Evolutionary conservation across 1,140 invertebrate genomes (phyloP), one percentile per base, ranked within the genome.

Genomic region (Hermatobates lingyangjiaoensis): DNA sequence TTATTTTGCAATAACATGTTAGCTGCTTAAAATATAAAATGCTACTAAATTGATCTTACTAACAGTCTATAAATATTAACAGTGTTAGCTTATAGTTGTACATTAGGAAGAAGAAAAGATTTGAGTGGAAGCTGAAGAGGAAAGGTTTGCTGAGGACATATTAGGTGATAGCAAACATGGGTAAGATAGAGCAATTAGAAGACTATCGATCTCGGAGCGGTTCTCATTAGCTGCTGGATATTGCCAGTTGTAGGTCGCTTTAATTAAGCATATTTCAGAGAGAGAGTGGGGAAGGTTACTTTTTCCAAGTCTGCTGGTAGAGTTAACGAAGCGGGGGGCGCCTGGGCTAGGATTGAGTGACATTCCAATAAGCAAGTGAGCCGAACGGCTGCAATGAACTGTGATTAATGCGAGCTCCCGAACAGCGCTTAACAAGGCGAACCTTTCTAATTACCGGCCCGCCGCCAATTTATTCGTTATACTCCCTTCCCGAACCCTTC

Each of bases 321-420:
- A 28, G 49, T 42, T 58, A 27, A 48, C 42, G 24, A 44, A 50
- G 51, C 46, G 47, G 27, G 51, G 7, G 42, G 39, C 49, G 52
- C 45, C 30, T 50, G 34, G 14, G 30, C 38, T n/a, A 26, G 44
- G 53, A 46, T 38, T 55, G 54, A 55, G 50, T 55, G 54, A 55
- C 54, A 52, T 52, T 53, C 50, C 54, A 51, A 55, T 55, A 55
- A 55, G 54, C 50, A 45, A 52, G 21, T 7, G 51, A 52, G 59
- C 60, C 61, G 2, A 61, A 62, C 58, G 58, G 61, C 62, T 62
- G 63, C 48, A 54, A 54, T 54, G 45, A 54, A 50, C 38, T 30
- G 64, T 66, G 68, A 69, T 68, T 68, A 68, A 67, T 66, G 66
- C 63, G 68, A 68, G 66, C 66, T n/a, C n/a, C n/a, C n/a, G n/a